Evolutionary conservation across 2,888 invertebrate genomes (phyloP).

Genomic region (Rhingia rostrata): DNA sequence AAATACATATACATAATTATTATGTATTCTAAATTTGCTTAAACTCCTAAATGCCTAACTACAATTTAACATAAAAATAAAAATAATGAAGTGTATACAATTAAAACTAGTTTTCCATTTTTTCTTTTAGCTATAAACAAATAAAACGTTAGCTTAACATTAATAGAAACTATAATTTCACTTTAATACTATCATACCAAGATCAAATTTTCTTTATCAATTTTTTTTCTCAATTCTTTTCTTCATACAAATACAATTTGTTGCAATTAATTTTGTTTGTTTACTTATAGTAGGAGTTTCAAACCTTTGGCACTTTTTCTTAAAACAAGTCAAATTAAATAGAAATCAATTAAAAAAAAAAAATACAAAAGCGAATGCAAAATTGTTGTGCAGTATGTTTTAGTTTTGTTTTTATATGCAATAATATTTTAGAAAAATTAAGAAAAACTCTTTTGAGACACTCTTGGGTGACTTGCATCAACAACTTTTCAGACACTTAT

Average conservation of each 20-base stretch:
- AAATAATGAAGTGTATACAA: conserved; percentile 15
- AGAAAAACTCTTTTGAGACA: background rate
- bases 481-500: too few species aligned
- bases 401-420: background rate
- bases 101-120: conserved; percentile 22
- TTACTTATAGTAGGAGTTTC: conserved; percentile 71
- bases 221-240: conserved; percentile 1
- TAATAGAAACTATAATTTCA: conserved; percentile 70
- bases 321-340: conserved; percentile 25
- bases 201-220: conserved; percentile 19
- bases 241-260: conserved; percentile 5
- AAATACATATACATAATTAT: conserved; percentile 44
- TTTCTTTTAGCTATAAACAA: conserved; percentile 6
- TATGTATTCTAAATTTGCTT: conserved; percentile 24
- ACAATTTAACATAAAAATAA: conserved; percentile 35
- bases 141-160: conserved; percentile 23
- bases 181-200: conserved; percentile 62
- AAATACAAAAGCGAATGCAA: conserved; percentile 57
- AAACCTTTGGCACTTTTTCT: conserved; percentile 75
- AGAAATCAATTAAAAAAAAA: conserved; percentile 16
- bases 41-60: conserved; percentile 2
- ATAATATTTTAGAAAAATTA: background rate
- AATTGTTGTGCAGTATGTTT: conserved; percentile 18
- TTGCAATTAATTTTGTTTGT: conserved; percentile 2
- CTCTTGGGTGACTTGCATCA: background rate